Evolutionary conservation across 2,797 vertebrate species (phyloP).

Genomic region (Austrolebias charrua): DNA sequence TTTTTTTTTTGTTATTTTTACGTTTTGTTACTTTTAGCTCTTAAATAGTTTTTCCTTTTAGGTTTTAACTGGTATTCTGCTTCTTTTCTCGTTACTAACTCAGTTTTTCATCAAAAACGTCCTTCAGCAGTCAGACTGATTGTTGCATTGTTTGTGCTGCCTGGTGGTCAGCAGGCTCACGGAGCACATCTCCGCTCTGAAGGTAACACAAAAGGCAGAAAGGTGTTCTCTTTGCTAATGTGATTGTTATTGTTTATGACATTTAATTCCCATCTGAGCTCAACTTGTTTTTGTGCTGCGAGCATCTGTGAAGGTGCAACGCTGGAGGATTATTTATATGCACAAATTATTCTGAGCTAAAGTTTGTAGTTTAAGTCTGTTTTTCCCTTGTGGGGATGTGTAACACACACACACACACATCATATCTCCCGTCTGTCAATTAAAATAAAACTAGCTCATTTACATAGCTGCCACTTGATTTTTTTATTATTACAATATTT

Average conservation of each 20-base stretch:
- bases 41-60: too few relatives aligned
- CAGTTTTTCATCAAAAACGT: too few relatives aligned
- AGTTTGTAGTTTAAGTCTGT: conserved; percentile 14
- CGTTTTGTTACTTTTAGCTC: too few relatives aligned
- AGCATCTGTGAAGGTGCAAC: conserved; percentile 29
- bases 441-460: conserved; percentile 17
- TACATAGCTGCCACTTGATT: neutral
- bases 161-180: conserved; percentile 7
- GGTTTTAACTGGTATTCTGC: too few relatives aligned
- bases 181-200: neutral
- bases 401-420: conserved; percentile 7
- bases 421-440: neutral
- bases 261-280: conserved; percentile 51
- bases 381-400: neutral
- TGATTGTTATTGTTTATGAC: conserved; percentile 52
- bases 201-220: conserved; percentile 8
- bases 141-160: conserved; percentile 12
- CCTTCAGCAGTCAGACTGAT: too few relatives aligned
- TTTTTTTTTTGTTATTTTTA: too few relatives aligned
- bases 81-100: too few relatives aligned
- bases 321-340: conserved; percentile 33
- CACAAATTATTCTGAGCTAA: conserved; percentile 28
- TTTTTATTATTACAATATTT: too few relatives aligned
- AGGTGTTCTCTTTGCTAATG: conserved; percentile 2
- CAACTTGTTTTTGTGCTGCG: conserved; percentile 26